Conservation (phyloP, 2,797 vertebrate genomes). For the Sardinella longiceps region DNA sequence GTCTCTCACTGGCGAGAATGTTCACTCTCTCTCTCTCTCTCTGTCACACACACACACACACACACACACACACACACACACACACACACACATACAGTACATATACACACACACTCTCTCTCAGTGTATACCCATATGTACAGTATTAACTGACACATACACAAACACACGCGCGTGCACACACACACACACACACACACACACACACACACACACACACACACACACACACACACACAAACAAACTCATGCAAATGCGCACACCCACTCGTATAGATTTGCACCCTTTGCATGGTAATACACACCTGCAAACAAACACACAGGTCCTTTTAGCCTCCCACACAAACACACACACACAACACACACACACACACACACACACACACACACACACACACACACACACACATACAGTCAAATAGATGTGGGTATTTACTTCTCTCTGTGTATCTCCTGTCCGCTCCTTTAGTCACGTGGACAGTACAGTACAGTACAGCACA, state of each 20-base stretch:
- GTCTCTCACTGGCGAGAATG: slow-evolving; percentile 45
- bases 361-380: not conserved
- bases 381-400: not conserved
- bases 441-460: no score
- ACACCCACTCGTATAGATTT: not conserved
- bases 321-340: not conserved
- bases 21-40: no score
- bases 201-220: no score
- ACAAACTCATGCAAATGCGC: no score
- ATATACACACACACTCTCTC: not conserved
- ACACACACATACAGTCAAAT: not conserved
- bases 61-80: not conserved
- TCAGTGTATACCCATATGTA: not conserved
- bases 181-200: no score
- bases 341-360: slow-evolving; percentile 28
- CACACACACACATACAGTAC: not conserved
- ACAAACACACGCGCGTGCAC: no score
- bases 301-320: not conserved
- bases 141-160: not conserved
- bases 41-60: no score
- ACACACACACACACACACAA: no score
- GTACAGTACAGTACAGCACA: no score
- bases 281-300: not conserved
- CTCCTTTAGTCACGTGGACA: no score
- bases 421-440: not conserved